Evolutionary conservation across 2,888 invertebrate species (phyloP).

Genomic region (Microchrysa polita): DNA sequence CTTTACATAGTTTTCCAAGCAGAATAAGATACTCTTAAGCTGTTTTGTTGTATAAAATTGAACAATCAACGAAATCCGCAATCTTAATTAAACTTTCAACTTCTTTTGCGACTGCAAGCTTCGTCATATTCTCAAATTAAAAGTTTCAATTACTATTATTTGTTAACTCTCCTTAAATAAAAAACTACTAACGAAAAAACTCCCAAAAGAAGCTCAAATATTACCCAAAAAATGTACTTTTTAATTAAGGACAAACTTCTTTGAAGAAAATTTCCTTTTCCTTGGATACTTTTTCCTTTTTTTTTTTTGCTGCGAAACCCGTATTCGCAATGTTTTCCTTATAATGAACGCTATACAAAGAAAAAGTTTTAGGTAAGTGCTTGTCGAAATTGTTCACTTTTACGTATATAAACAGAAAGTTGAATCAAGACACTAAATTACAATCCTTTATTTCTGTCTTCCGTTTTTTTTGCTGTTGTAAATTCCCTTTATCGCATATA

Average conservation of each 20-base stretch:
- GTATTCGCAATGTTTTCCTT: background rate
- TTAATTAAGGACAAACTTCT: conserved; percentile 11
- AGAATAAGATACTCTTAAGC: too few species aligned
- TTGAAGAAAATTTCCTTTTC: conserved; percentile 10
- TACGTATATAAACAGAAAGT: conserved; percentile 12
- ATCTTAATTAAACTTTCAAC: too few species aligned
- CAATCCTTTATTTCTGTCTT: background rate
- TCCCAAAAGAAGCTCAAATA: background rate
- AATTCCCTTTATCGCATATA: background rate
- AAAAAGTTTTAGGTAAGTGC: conserved; percentile 28
- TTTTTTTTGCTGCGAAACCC: background rate
- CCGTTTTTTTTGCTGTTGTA: too few species aligned
- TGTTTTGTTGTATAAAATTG: too few species aligned
- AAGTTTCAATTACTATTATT: too few species aligned
- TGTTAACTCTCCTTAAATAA: too few species aligned
- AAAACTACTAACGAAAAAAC: background rate
- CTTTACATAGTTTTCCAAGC: too few species aligned
- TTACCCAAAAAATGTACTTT: conserved; percentile 31
- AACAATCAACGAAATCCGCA: too few species aligned
- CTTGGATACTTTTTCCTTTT: too few species aligned
- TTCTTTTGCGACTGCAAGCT: too few species aligned
- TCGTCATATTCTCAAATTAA: too few species aligned
- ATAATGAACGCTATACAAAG: conserved; percentile 1
- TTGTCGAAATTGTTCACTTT: conserved; percentile 26
- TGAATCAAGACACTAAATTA: background rate